These are phyloP conservation scores for Pardalotus punctatus DNA, from an alignment of 2,113 vertebrate genomes.

Conservation along the genomic window DNA sequence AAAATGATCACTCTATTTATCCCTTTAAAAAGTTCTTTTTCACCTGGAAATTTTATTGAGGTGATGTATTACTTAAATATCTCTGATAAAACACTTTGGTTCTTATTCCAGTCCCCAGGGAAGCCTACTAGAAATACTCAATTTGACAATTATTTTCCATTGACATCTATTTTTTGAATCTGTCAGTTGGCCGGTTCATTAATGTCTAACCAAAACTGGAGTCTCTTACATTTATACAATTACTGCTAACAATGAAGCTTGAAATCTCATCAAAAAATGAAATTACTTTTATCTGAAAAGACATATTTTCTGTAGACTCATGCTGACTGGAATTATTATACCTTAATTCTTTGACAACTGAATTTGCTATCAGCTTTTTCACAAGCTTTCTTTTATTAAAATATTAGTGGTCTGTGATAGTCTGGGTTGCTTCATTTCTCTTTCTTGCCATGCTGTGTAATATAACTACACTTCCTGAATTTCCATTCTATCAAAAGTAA, in stretches of 20 bases:
- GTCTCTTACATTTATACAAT: background rate
- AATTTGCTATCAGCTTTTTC: background rate
- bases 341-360: conserved; percentile 12
- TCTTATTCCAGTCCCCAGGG: background rate
- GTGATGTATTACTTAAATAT: background rate
- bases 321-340: background rate
- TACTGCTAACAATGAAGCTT: background rate
- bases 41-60: background rate
- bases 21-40: background rate
- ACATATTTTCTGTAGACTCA: background rate
- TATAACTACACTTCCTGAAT: background rate
- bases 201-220: background rate
- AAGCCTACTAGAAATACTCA: background rate
- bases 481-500: background rate
- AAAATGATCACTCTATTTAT: background rate
- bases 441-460: background rate
- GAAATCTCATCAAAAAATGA: conserved; percentile 16
- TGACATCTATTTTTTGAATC: background rate
- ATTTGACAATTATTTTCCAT: background rate
- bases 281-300: conserved; percentile 3
- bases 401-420: background rate
- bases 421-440: background rate
- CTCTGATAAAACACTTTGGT: background rate
- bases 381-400: background rate
- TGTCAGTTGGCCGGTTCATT: background rate